Percentiles rank a stretch among this genome's conserved stretches.
These are phyloP conservation scores for Agrotis ipsilon DNA, from an alignment of 2,888 invertebrate species.

Conservation along the genomic window DNA sequence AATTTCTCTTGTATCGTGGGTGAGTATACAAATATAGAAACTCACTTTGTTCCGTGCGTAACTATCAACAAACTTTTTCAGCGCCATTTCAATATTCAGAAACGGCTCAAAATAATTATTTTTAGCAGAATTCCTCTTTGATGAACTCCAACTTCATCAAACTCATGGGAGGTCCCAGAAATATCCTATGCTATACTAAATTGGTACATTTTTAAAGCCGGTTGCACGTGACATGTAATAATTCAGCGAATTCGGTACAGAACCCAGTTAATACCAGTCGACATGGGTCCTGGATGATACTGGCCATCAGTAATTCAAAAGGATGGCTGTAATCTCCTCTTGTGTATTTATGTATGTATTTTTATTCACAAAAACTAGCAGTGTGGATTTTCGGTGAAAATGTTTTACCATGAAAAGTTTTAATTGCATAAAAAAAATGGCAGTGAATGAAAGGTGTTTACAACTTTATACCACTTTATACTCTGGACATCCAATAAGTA, in stretches of 20 bases:
- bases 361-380: conserved; percentile 5
- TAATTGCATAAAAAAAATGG: no score
- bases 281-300: conserved; percentile 26
- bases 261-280: conserved; percentile 53
- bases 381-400: not conserved
- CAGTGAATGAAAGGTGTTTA: not conserved
- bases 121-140: not conserved
- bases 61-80: not conserved
- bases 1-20: no score
- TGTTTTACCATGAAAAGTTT: not conserved
- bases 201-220: conserved; percentile 57
- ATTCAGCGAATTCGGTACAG: conserved; percentile 55
- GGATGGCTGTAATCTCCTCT: conserved; percentile 33
- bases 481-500: no score
- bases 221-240: conserved; percentile 62
- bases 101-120: not conserved
- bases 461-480: not conserved
- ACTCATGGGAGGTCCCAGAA: not conserved
- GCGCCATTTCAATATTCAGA: no score
- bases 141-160: not conserved
- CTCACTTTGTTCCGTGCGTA: not conserved
- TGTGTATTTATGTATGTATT: not conserved
- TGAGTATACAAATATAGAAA: no score
- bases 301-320: conserved; percentile 58
- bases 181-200: conserved; percentile 38